phyloP scores from a whole-genome alignment of 2,888 invertebrate genomes.

The Idaea biselata region DNA sequence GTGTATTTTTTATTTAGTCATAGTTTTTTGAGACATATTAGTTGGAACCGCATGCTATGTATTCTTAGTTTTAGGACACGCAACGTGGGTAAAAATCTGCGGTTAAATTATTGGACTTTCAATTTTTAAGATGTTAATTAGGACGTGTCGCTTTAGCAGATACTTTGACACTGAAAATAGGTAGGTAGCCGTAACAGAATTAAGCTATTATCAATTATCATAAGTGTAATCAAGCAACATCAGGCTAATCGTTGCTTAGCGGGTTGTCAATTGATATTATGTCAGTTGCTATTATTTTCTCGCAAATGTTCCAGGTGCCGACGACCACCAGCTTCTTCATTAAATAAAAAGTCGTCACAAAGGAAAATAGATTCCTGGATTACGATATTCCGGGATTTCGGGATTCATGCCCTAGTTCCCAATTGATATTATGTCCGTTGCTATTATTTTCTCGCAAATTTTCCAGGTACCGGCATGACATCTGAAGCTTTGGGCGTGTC shows the following conservation, averaged over 20 bases:
- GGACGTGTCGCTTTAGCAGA: too few species aligned
- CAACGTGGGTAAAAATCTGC: background rate
- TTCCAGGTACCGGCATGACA: conserved; percentile 92
- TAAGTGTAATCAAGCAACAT: too few species aligned
- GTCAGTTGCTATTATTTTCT: conserved; percentile 4
- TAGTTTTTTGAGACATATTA: background rate
- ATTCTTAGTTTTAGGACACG: background rate
- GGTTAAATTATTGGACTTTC: background rate
- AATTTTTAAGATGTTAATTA: background rate
- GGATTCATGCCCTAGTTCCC: too few species aligned
- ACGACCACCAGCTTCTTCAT: too few species aligned
- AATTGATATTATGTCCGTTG: background rate
- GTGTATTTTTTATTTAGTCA: background rate
- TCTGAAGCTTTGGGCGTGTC: conserved; percentile 97
- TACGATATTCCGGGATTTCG: too few species aligned
- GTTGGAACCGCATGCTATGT: background rate
- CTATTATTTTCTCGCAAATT: conserved; percentile 20
- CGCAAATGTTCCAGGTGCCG: conserved; percentile 82
- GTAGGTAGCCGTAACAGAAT: too few species aligned
- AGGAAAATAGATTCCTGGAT: too few species aligned
- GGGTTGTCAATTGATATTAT: too few species aligned
- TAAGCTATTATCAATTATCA: too few species aligned
- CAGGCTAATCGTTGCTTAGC: too few species aligned
- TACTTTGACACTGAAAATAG: too few species aligned
- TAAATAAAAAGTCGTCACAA: too few species aligned